A percentile compares a stretch with the other conserved stretches of the same genome.
These are phyloP conservation scores for Cottus gobio DNA, from an alignment of 2,113 vertebrate species.

Conservation along the genomic window DNA sequence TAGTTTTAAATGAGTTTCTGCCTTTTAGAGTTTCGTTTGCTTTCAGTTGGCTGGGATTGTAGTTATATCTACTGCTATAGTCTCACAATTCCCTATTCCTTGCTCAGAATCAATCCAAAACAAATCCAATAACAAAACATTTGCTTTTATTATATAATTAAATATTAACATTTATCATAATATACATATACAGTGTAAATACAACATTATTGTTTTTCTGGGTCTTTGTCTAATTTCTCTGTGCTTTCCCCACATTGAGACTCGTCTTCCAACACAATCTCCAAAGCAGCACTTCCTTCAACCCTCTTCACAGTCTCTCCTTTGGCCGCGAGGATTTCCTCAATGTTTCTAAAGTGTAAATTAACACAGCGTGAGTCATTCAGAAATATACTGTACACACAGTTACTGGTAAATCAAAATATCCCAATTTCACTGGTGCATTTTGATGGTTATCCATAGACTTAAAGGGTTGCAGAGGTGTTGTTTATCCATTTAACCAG, in stretches of 20 bases:
- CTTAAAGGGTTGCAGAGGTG: neutral
- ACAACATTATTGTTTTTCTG: slow-evolving; percentile 56
- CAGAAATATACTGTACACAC: neutral
- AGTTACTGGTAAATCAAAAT: neutral
- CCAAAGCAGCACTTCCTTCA: slow-evolving; percentile 82
- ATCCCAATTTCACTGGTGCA: neutral
- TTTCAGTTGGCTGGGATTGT: neutral
- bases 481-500: neutral
- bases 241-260: slow-evolving; percentile 28
- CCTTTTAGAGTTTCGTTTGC: neutral
- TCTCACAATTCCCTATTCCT: neutral
- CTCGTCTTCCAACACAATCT: slow-evolving; percentile 81
- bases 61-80: neutral
- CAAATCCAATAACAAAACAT: neutral
- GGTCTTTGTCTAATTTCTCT: slow-evolving; percentile 23
- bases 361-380: neutral
- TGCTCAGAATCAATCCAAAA: neutral
- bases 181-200: slow-evolving; percentile 9
- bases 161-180: slow-evolving; percentile 27
- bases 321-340: slow-evolving; percentile 94
- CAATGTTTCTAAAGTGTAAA: slow-evolving; percentile 87
- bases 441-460: neutral
- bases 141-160: slow-evolving; percentile 38
- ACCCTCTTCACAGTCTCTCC: slow-evolving; percentile 89
- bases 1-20: neutral